These are phyloP conservation scores for Mareca strepera DNA, from an alignment of 2,797 vertebrate species.

Conservation along the genomic window DNA sequence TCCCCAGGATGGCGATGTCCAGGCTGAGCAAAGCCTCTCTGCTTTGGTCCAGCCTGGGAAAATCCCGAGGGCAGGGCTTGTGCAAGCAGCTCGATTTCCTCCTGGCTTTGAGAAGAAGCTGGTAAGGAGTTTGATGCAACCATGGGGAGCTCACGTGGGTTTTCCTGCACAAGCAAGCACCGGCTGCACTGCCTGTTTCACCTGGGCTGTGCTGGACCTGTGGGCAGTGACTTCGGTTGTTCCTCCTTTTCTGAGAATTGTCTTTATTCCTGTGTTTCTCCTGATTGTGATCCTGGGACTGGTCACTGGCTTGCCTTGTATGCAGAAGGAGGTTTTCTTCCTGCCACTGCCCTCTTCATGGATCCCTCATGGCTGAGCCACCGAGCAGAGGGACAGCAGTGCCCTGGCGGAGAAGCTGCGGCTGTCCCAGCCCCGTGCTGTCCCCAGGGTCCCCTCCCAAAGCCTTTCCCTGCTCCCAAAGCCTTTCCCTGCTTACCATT, in stretches of 20 bases:
- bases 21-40: neutral
- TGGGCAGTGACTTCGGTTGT: neutral
- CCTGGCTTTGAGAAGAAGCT: neutral
- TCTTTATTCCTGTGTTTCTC: neutral
- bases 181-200: neutral
- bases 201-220: neutral
- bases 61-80: neutral
- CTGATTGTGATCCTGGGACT: neutral
- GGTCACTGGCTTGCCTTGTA: neutral
- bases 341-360: neutral
- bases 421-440: neutral
- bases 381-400: neutral
- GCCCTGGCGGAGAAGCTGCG: neutral
- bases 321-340: neutral
- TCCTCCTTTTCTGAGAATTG: neutral
- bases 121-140: neutral
- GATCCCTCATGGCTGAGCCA: neutral
- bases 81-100: neutral
- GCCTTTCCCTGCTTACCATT: neutral
- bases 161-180: neutral
- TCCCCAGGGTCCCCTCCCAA: neutral
- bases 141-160: neutral
- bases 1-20: neutral
- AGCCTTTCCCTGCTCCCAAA: neutral
- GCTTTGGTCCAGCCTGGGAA: neutral